Base-by-base conservation (phyloP, 1,140 invertebrate species). In the Scaptomyza graminum region DNA sequence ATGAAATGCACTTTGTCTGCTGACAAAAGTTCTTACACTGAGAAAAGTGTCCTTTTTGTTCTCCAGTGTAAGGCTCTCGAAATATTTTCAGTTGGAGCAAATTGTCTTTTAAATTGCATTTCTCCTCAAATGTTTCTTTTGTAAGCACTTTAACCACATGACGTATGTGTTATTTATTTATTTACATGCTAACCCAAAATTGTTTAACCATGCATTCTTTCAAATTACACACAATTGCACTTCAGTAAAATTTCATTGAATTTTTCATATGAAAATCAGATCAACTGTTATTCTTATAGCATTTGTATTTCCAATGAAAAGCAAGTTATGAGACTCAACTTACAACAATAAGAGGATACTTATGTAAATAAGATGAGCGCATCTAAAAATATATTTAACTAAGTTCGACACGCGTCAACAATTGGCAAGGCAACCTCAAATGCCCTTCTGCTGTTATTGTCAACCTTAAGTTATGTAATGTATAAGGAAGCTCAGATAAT, bases 91-190 rank as follows among this genome's bases (percentile, higher is more conserved):
- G 37, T 43, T 66, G 31, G 55, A 18, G 50, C n/a, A 39, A 77
- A 73, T 76, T 77, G 74, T 69, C 71, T 76, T 69, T 76, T 60
- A 87, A 79, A 87, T 89, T 88, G 76, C 66, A 84, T 88, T 69
- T 70, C 41, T 47, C 25, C 47, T 50, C 65, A 60, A 57, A 51
- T 46, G 46, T 47, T 44, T 52, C 57, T 31, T 43, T 46, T 13
- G n/a, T 16, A 50, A 28, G 18, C 13, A 34, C 31, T 49, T 12
- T 22, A 44, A 25, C 37, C 9, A 43, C 72, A 31, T 4, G 51
- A 43, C 55, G 37, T 76, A 74, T 68, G 47, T 51, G 72, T 64
- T 79, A 79, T 83, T 76, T 79, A 79, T 83, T 76, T 79, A 34
- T 64, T 70, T 13, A 68, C 11, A 49, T 22, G 43, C 31, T 34